Conservation (phyloP, 30 jellyfish, hydroid and myxozoan genomes). For the Turritopsis dohrnii region DNA sequence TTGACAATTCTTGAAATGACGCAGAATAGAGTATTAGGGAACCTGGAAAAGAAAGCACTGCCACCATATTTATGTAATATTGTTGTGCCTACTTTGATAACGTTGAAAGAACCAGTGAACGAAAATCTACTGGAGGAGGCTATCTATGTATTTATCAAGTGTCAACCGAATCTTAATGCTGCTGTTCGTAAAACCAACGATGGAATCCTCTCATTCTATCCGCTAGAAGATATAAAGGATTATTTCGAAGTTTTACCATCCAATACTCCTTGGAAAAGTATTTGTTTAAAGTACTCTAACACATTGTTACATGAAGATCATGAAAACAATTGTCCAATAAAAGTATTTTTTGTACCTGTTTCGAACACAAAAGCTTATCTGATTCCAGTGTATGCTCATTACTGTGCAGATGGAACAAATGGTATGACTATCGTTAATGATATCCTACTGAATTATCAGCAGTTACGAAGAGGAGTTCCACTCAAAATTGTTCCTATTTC, state of each 20-base stretch:
- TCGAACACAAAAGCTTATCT: neutral
- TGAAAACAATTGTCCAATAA: neutral
- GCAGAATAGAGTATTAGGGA: neutral
- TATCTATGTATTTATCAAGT: neutral
- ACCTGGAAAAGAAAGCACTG: neutral
- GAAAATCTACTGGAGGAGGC: neutral
- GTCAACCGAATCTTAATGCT: neutral
- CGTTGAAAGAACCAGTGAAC: neutral
- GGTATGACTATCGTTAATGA: neutral
- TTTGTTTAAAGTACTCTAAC: neutral
- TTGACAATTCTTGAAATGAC: neutral
- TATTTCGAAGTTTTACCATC: too few species aligned
- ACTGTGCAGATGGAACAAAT: neutral
- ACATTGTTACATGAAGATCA: neutral
- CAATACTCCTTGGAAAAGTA: neutral
- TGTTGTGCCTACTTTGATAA: constrained; percentile 4
- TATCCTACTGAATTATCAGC: neutral
- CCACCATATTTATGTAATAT: neutral
- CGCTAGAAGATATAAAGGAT: too few species aligned
- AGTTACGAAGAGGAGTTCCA: too few species aligned
- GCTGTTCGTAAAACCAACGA: too few species aligned
- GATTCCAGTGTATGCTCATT: neutral
- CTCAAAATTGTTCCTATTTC: too few species aligned
- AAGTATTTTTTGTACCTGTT: neutral
- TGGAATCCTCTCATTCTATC: too few species aligned